A percentile compares a stretch with the other conserved stretches of the same genome.
These are phyloP conservation scores for Stegastes partitus DNA, from an alignment of 2,113 vertebrate genomes.

Conservation along the genomic window DNA sequence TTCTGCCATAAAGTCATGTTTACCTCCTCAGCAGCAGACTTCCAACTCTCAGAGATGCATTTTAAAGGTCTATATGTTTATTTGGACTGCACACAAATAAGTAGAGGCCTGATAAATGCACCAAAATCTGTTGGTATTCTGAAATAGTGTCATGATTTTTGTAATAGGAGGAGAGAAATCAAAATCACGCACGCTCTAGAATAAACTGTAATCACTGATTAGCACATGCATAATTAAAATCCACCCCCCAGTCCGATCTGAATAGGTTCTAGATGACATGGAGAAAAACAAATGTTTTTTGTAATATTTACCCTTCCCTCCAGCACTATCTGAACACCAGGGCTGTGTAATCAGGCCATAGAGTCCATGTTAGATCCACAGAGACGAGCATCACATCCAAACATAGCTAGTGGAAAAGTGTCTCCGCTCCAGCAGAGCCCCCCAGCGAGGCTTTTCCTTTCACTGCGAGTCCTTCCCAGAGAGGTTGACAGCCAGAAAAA, in stretches of 20 bases:
- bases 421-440: slow-evolving; percentile 65
- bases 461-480: slow-evolving; percentile 47
- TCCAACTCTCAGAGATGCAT: slow-evolving; percentile 27
- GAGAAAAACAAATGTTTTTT: slow-evolving; percentile 32
- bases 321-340: slow-evolving; percentile 78
- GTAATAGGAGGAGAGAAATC: neutral
- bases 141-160: slow-evolving; percentile 25
- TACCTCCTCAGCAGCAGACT: neutral
- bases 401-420: slow-evolving; percentile 63
- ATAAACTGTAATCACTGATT: slow-evolving; percentile 35
- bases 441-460: slow-evolving; percentile 61
- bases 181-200: slow-evolving; percentile 8
- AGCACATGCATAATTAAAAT: slow-evolving; percentile 31
- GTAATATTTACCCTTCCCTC: slow-evolving; percentile 82
- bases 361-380: slow-evolving; percentile 76
- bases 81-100: slow-evolving; percentile 14
- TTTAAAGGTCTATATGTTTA: slow-evolving; percentile 23
- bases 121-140: neutral
- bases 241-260: neutral
- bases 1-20: slow-evolving; percentile 22
- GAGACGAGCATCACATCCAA: slow-evolving; percentile 71
- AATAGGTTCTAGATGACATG: slow-evolving; percentile 19
- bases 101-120: neutral
- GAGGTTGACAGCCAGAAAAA: slow-evolving; percentile 52
- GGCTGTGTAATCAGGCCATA: slow-evolving; percentile 74